Evolutionary conservation across 2,797 vertebrate genomes (phyloP).

Genomic region (Gorsachius magnificus): DNA sequence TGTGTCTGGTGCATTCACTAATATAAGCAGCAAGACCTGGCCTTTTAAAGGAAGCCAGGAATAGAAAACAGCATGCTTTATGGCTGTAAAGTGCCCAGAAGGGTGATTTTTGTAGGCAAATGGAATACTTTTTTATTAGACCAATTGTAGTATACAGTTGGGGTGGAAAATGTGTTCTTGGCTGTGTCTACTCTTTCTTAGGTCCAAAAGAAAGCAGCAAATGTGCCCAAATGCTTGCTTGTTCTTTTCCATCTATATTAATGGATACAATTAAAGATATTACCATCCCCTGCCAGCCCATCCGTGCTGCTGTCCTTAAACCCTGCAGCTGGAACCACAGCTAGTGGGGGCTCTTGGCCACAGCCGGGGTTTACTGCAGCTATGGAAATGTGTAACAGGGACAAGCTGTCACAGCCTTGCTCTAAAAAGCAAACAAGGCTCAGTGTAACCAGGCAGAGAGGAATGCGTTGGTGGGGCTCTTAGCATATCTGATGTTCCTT

Average conservation of each 20-base stretch:
- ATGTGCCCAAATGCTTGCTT: not conserved
- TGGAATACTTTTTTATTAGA: conserved; percentile 28
- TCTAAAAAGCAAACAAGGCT: not conserved
- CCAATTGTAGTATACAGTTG: not conserved
- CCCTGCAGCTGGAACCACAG: not conserved
- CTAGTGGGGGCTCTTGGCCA: not conserved
- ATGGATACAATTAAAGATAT: not conserved
- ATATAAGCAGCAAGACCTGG: not conserved
- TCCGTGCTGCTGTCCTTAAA: not conserved
- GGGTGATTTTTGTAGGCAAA: conserved; percentile 14
- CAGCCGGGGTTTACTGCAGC: fast-evolving
- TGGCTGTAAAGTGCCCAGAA: not conserved
- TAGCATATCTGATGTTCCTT: not conserved
- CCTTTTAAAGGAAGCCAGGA: conserved; percentile 7
- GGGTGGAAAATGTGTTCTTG: not conserved
- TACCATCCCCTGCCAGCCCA: not conserved
- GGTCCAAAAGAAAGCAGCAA: not conserved
- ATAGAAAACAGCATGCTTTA: not conserved
- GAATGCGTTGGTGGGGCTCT: not conserved
- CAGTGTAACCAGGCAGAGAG: not conserved
- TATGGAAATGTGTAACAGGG: not conserved
- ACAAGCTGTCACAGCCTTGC: not conserved
- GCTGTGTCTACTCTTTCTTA: not conserved
- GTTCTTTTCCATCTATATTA: not conserved
- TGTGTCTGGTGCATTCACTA: not conserved